These are phyloP conservation scores for Troglohyphantes excavatus DNA, from an alignment of 2,888 invertebrate genomes.

Conservation along the genomic window DNA sequence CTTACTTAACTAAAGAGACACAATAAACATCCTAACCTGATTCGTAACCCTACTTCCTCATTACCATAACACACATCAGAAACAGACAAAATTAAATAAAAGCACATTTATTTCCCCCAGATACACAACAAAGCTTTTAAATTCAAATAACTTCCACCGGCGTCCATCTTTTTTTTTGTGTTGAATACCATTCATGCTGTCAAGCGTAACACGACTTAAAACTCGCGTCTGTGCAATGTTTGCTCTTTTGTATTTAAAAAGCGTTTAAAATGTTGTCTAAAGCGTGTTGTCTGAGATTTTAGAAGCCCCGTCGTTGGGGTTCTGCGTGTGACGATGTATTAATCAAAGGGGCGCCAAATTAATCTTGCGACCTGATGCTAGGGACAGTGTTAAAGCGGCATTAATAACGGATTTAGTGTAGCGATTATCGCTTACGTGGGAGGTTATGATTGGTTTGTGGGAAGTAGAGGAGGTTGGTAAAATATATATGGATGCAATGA, in stretches of 20 bases:
- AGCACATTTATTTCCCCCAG: not conserved
- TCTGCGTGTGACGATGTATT: constrained; percentile 55
- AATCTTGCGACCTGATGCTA: constrained; percentile 59
- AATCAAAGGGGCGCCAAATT: constrained; percentile 47
- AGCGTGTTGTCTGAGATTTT: not conserved
- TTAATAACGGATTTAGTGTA: constrained; percentile 57
- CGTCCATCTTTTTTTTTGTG: too few species aligned
- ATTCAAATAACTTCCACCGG: too few species aligned
- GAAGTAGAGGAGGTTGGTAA: not conserved
- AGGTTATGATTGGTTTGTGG: not conserved
- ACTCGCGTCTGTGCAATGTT: not conserved
- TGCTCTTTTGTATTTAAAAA: not conserved
- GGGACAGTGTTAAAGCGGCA: constrained; percentile 70
- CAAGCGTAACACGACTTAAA: too few species aligned
- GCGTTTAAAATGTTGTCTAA: not conserved
- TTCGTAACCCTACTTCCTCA: not conserved
- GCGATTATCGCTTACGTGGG: constrained; percentile 21
- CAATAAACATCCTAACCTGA: not conserved
- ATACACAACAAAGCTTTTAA: constrained; percentile 13
- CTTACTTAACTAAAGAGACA: not conserved
- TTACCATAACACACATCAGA: not conserved
- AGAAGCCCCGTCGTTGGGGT: not conserved
- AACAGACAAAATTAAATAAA: not conserved
- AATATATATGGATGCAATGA: too few species aligned
- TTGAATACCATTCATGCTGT: too few species aligned